Percentiles rank a stretch among this genome's conserved stretches.
phyloP scores from a whole-genome alignment of 2,888 invertebrate genomes.

The Tetropium fuscum region DNA sequence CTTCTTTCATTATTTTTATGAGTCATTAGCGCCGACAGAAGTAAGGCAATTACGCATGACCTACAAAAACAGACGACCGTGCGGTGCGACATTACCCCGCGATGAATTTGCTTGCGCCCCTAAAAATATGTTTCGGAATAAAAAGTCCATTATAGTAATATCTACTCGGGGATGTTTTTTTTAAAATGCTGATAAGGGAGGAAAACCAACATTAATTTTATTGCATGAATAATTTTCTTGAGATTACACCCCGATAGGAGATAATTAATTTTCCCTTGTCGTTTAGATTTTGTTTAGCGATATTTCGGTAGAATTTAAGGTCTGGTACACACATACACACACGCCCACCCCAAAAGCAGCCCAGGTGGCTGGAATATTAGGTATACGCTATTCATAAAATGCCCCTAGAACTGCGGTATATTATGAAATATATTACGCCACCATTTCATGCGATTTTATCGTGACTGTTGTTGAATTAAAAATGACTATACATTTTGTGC shows the following conservation, averaged over 20 bases:
- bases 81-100: no score
- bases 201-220: slow-evolving; percentile 17
- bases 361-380: slow-evolving; percentile 13
- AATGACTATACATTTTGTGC: slow-evolving; percentile 23
- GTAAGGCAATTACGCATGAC: no score
- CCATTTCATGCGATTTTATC: slow-evolving; percentile 20
- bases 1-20: no score
- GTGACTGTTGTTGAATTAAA: slow-evolving; percentile 32
- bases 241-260: slow-evolving; percentile 12
- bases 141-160: neutral
- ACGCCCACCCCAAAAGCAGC: neutral
- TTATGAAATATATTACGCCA: neutral
- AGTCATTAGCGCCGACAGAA: no score
- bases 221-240: slow-evolving; percentile 9
- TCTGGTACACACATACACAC: slow-evolving; percentile 19
- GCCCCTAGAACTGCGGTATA: slow-evolving; percentile 6
- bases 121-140: neutral
- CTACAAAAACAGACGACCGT: no score
- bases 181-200: slow-evolving; percentile 4
- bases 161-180: slow-evolving; percentile 7
- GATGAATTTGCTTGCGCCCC: no score
- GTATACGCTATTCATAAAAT: slow-evolving; percentile 7
- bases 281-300: slow-evolving; percentile 12
- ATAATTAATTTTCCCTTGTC: slow-evolving; percentile 19
- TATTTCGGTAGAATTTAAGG: slow-evolving; percentile 17